phyloP scores from a whole-genome alignment of 1,140 invertebrate species.

The Rhopalosiphum maidis region DNA sequence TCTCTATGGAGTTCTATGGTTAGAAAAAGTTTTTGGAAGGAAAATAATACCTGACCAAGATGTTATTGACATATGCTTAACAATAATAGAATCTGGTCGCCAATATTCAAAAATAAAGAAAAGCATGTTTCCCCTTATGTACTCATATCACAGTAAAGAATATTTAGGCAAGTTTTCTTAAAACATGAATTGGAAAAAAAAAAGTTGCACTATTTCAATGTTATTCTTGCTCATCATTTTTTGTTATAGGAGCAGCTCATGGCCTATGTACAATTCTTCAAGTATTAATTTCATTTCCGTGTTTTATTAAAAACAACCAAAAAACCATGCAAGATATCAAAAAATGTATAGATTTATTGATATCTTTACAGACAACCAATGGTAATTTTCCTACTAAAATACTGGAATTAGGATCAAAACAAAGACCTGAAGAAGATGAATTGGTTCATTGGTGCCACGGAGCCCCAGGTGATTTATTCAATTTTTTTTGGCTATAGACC shows the following conservation, averaged over 20 bases:
- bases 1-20: constrained; percentile 76
- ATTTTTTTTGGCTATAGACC: neutral
- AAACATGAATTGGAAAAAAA: neutral
- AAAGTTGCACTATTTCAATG: neutral
- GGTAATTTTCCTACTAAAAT: constrained; percentile 82
- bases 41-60: constrained; percentile 66
- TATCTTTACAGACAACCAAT: constrained; percentile 70
- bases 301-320: constrained; percentile 68
- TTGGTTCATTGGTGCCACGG: constrained; percentile 91
- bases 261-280: constrained; percentile 73
- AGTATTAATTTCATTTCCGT: constrained; percentile 71
- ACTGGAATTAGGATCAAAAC: constrained; percentile 69
- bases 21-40: constrained; percentile 69
- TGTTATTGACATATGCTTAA: constrained; percentile 71
- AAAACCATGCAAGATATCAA: constrained; percentile 67
- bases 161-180: constrained; percentile 70
- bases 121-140: constrained; percentile 79
- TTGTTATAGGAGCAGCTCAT: constrained; percentile 75
- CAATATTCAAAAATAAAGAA: constrained; percentile 69
- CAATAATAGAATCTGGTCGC: constrained; percentile 74
- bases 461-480: constrained; percentile 69
- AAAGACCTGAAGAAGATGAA: constrained; percentile 65
- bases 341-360: constrained; percentile 69
- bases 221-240: neutral
- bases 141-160: constrained; percentile 83